Conservation (phyloP, 1,140 invertebrate genomes). For the Sitobion miscanthi region DNA sequence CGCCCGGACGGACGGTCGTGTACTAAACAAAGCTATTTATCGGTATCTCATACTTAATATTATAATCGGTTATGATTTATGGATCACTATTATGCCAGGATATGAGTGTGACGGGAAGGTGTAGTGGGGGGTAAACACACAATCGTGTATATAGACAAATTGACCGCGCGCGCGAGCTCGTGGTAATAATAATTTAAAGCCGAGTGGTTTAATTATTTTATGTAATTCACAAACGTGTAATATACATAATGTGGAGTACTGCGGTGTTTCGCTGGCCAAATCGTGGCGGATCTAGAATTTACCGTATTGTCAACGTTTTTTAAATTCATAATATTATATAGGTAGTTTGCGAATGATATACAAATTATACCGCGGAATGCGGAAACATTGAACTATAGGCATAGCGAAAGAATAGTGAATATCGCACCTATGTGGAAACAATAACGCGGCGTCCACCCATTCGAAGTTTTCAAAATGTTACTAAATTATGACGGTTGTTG, state of each 20-base stretch:
- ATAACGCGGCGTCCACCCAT: neutral
- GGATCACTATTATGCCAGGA: neutral
- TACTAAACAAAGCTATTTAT: constrained; percentile 1
- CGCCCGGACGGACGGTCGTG: neutral
- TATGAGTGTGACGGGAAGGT: neutral
- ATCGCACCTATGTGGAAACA: neutral
- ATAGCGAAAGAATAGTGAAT: neutral
- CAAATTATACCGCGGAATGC: neutral
- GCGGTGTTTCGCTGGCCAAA: neutral
- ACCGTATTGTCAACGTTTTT: neutral
- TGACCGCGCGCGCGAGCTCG: neutral
- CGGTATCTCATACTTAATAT: neutral
- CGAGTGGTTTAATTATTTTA: neutral
- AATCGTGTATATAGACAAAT: neutral
- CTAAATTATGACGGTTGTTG: no score
- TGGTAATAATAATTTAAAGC: neutral
- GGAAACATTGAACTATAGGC: neutral
- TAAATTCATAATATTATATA: neutral
- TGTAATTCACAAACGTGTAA: neutral
- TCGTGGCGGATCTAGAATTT: neutral
- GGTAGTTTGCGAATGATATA: neutral
- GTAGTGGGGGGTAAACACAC: neutral
- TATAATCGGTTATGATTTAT: constrained; percentile 13
- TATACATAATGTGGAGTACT: no score
- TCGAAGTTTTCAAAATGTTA: neutral